These are phyloP conservation scores for Pharmacophagus antenor DNA, from an alignment of 2,888 invertebrate species.

Conservation along the genomic window DNA sequence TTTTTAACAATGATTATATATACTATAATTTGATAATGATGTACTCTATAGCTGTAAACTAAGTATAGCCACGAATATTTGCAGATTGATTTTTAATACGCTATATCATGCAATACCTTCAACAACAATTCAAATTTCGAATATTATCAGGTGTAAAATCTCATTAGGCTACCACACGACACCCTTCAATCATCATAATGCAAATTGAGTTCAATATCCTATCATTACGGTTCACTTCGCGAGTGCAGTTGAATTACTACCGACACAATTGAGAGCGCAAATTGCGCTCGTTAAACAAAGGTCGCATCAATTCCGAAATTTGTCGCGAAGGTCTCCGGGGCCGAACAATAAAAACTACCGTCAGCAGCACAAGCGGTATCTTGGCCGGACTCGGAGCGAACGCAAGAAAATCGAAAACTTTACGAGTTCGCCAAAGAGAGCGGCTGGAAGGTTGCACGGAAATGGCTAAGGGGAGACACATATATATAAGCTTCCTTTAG, in stretches of 20 bases:
- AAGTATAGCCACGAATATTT: no score
- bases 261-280: conserved; percentile 28
- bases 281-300: conserved; percentile 30
- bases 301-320: conserved; percentile 30
- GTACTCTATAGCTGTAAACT: no score
- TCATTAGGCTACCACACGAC: neutral
- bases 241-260: conserved; percentile 17
- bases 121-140: no score
- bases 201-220: conserved; percentile 22
- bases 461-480: no score
- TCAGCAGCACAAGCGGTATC: conserved; percentile 8
- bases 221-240: conserved; percentile 14
- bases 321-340: conserved; percentile 12
- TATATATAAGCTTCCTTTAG: no score
- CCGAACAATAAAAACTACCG: conserved; percentile 16
- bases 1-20: no score
- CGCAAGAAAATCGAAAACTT: conserved; percentile 20
- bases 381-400: conserved; percentile 1
- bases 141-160: conserved; percentile 3
- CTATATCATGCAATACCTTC: no score
- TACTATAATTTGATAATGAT: no score
- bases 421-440: conserved; percentile 17
- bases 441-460: neutral
- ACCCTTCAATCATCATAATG: conserved; percentile 5
- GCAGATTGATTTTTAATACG: no score